Base-by-base conservation (phyloP, 2,113 vertebrate species). In the Scomber colias region DNA sequence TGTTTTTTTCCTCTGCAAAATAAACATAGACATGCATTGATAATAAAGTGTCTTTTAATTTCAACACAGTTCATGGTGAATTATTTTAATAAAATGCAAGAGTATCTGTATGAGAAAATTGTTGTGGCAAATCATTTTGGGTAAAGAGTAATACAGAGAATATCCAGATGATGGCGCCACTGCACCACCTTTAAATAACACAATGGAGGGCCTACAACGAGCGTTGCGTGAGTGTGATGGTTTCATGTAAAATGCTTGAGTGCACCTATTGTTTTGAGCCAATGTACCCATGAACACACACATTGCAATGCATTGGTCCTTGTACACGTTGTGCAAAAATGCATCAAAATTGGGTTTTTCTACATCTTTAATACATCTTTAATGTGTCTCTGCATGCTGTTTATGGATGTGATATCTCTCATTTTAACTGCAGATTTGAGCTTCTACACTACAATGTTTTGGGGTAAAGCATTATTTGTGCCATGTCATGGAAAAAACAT, bases 91-190 rank as follows among this genome's bases (percentile, higher is more conserved):
- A 27, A 27, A 27, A 27, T 27, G 24, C 24, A 27, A 27, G 24
- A 3, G 24, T 27, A 27, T 27, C 24, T 27, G 24, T 27, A 40
- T 40, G 35, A 2, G 5, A 40, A 9, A 40, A 9, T 9, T 40
- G 35, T 40, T 40, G 8, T 40, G 35, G 9, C 35, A 40, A 27
- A 12, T 27, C 30, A 4, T 30, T 12, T 3, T 56, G 54, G 4
- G 21, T 11, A 24, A 8, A 3, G 15, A 83, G 83, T 70, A 85
- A 73, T 87, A 50, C 60, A 12, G 8, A 19, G 0, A 6, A 9
- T 11, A 0, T 24, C 82, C 91, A 87, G 21, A 60, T 2, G 75
- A 40, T 63, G 88, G 82, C 82, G 56, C 19, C 57, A 81, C 13
- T 54, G 21, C 31, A 63, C 27, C 44, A 65, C 5, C 21, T 72